These are phyloP conservation scores for Pentamera pediparva DNA, from an alignment of 53 echinoderm and acorn worm species.

Conservation along the genomic window DNA sequence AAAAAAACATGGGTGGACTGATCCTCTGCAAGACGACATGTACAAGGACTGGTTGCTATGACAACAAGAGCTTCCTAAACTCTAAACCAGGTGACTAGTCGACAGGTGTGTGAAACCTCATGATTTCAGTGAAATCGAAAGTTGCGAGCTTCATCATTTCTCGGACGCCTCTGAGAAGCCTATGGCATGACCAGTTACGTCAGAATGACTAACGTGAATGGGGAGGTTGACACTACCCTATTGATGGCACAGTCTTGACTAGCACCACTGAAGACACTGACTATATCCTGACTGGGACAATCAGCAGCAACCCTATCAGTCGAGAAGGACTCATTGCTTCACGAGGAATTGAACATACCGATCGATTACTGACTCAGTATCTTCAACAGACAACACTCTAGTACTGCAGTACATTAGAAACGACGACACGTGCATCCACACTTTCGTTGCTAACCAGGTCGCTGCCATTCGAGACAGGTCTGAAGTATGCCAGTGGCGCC, in stretches of 20 bases:
- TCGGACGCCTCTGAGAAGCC: slow-evolving; percentile 29
- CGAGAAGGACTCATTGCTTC: slow-evolving; percentile 35
- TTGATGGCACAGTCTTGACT: slow-evolving; percentile 39
- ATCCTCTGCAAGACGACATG: slow-evolving; percentile 39
- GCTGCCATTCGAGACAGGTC: slow-evolving; percentile 42
- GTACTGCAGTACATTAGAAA: slow-evolving; percentile 46
- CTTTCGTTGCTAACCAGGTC: slow-evolving; percentile 43
- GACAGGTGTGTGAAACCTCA: slow-evolving; percentile 61
- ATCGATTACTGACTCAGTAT: slow-evolving; percentile 30
- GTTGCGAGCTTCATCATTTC: slow-evolving; percentile 27
- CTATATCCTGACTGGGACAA: slow-evolving; percentile 47
- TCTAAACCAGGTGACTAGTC: slow-evolving; percentile 43
- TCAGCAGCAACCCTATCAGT: slow-evolving; percentile 43
- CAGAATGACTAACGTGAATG: background rate
- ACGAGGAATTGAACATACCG: slow-evolving; percentile 30
- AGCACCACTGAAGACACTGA: slow-evolving; percentile 39
- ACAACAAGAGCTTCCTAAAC: slow-evolving; percentile 41
- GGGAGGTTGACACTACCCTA: background rate
- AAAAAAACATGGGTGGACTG: slow-evolving; percentile 50
- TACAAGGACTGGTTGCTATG: slow-evolving; percentile 42
- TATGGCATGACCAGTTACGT: slow-evolving; percentile 20
- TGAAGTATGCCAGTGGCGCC: slow-evolving; percentile 23
- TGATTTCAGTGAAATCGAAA: background rate
- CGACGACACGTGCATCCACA: slow-evolving; percentile 29
- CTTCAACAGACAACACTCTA: slow-evolving; percentile 45